Conservation (phyloP, 2,888 invertebrate species). For the Euphydryas editha region DNA sequence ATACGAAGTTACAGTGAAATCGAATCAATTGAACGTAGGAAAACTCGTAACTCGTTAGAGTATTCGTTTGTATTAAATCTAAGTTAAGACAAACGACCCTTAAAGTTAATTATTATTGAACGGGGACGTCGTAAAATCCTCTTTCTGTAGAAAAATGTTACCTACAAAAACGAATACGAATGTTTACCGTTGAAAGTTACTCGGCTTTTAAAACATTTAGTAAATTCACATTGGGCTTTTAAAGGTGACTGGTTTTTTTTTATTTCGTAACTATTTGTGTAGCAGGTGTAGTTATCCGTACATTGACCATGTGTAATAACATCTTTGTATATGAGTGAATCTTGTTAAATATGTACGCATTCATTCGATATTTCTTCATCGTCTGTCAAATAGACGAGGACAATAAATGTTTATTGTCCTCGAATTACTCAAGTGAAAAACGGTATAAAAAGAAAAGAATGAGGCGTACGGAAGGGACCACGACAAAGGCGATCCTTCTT, state of each 20-base stretch:
- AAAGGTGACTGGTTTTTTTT: conserved; percentile 57
- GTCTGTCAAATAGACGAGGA: conserved; percentile 79
- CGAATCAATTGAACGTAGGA: conserved; percentile 26
- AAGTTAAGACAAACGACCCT: conserved; percentile 38
- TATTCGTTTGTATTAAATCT: conserved; percentile 40
- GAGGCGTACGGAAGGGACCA: conserved; percentile 74
- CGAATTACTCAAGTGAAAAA: conserved; percentile 83
- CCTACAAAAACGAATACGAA: conserved; percentile 69
- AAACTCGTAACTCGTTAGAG: conserved; percentile 21
- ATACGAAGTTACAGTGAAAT: conserved; percentile 12
- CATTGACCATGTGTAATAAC: conserved; percentile 39
- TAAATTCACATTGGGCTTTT: conserved; percentile 61
- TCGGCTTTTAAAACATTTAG: conserved; percentile 61
- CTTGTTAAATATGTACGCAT: conserved; percentile 65
- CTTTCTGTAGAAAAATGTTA: conserved; percentile 65
- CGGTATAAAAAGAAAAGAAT: conserved; percentile 81
- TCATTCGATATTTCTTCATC: conserved; percentile 69
- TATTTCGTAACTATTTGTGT: background rate
- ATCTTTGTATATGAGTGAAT: conserved; percentile 26
- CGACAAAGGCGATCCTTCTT: conserved; percentile 82
- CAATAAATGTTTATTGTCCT: conserved; percentile 83
- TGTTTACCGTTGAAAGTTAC: conserved; percentile 44
- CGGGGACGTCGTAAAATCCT: conserved; percentile 68
- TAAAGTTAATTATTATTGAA: conserved; percentile 51
- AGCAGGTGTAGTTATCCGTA: background rate